Conservation (phyloP, 1,140 invertebrate species). For the Drosophila aff. region DNA sequence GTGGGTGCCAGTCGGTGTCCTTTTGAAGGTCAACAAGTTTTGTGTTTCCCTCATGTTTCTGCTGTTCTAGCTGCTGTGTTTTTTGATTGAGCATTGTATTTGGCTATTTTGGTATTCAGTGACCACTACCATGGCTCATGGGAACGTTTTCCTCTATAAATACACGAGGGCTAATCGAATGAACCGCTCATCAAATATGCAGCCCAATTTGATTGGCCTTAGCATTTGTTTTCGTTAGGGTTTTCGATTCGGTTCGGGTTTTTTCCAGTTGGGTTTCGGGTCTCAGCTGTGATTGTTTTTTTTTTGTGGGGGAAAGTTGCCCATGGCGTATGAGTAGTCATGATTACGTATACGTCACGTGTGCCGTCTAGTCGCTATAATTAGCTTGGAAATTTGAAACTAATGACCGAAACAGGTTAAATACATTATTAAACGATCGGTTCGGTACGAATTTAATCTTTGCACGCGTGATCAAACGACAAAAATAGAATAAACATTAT, state of each 20-base stretch:
- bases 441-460: constrained; percentile 24
- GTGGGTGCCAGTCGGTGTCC: constrained; percentile 63
- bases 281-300: background rate
- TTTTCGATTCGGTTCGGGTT: constrained; percentile 25
- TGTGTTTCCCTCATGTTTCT: constrained; percentile 35
- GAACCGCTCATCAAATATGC: constrained; percentile 40
- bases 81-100: constrained; percentile 55
- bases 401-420: constrained; percentile 17
- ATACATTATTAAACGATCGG: constrained; percentile 5
- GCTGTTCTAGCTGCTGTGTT: constrained; percentile 25
- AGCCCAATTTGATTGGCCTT: constrained; percentile 39
- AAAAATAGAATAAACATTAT: constrained; percentile 32
- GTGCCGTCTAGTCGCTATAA: constrained; percentile 28
- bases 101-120: constrained; percentile 57
- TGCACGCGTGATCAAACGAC: constrained; percentile 12
- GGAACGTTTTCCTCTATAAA: constrained; percentile 38
- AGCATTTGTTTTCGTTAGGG: constrained; percentile 21
- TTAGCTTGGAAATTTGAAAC: constrained; percentile 24
- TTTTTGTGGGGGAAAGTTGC: constrained; percentile 24
- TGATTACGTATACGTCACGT: constrained; percentile 54
- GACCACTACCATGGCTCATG: constrained; percentile 27
- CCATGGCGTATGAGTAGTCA: constrained; percentile 7
- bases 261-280: constrained; percentile 24
- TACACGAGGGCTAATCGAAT: constrained; percentile 38
- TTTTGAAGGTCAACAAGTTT: constrained; percentile 80